These are phyloP conservation scores for Sebastolobus alascanus DNA, from an alignment of 2,797 vertebrate species.

Conservation along the genomic window DNA sequence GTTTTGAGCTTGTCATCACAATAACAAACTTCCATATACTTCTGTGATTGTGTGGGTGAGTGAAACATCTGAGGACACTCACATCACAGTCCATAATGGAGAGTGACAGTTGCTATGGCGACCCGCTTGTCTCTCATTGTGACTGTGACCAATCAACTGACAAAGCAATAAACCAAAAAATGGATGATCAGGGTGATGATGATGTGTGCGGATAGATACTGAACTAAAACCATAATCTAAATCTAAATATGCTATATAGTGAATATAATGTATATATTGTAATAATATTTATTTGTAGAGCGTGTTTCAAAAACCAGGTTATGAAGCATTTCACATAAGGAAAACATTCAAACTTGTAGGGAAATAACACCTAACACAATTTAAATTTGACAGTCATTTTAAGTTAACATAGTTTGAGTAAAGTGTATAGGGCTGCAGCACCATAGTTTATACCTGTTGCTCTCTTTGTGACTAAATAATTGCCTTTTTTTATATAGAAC, in stretches of 20 bases:
- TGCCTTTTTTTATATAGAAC: neutral
- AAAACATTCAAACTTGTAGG: neutral
- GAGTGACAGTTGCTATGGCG: slow-evolving; percentile 20
- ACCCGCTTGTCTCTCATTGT: neutral
- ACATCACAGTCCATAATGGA: neutral
- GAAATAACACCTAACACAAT: neutral
- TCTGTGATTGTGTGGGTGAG: slow-evolving; percentile 85
- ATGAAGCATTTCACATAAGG: neutral
- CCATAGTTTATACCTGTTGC: neutral
- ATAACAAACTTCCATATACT: neutral
- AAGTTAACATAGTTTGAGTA: neutral
- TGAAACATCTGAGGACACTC: slow-evolving; percentile 42
- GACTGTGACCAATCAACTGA: slow-evolving; percentile 8
- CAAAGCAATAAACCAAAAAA: neutral
- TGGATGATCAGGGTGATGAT: neutral
- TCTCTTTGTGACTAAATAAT: neutral
- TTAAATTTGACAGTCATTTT: too few species aligned
- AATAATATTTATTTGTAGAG: neutral
- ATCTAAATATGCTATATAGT: neutral
- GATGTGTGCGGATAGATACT: too few species aligned
- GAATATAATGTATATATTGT: neutral
- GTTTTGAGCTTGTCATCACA: neutral
- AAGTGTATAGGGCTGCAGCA: neutral
- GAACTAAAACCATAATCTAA: neutral
- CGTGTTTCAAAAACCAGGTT: neutral